A percentile compares a stretch with the other conserved stretches of the same genome.
Conservation (phyloP, 1,140 invertebrate species). For the Bombus balteatus region DNA sequence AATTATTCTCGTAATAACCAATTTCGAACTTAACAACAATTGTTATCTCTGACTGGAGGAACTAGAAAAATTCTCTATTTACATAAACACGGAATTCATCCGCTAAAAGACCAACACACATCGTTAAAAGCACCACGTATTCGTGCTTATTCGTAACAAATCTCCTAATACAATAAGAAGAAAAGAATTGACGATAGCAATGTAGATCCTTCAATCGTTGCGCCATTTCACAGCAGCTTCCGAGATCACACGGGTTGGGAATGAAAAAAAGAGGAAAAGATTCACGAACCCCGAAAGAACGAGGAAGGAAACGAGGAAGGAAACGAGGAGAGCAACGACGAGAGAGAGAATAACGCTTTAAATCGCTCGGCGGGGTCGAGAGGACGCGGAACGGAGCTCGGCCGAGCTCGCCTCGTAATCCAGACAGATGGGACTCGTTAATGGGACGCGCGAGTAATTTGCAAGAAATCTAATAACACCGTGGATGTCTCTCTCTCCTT, state of each 20-base stretch:
- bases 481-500: slow-evolving; percentile 40
- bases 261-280: not conserved
- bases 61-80: not conserved
- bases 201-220: not conserved
- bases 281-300: not conserved
- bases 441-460: slow-evolving; percentile 77
- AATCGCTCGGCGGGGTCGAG: slow-evolving; percentile 56
- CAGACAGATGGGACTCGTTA: slow-evolving; percentile 78
- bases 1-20: not conserved
- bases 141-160: no score
- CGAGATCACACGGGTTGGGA: not conserved
- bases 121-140: not conserved
- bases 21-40: not conserved
- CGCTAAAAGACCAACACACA: not conserved
- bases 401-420: slow-evolving; percentile 69
- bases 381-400: slow-evolving; percentile 43
- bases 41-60: no score
- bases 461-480: slow-evolving; percentile 78
- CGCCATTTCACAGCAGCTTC: not conserved
- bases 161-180: not conserved
- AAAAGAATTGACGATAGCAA: not conserved
- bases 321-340: not conserved
- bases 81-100: not conserved
- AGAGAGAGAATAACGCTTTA: slow-evolving; percentile 50
- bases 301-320: not conserved